Evolutionary conservation across 2,888 invertebrate genomes (phyloP), one percentile per base, ranked within the genome.

Genomic region (Stenoptilia bipunctidactyla): DNA sequence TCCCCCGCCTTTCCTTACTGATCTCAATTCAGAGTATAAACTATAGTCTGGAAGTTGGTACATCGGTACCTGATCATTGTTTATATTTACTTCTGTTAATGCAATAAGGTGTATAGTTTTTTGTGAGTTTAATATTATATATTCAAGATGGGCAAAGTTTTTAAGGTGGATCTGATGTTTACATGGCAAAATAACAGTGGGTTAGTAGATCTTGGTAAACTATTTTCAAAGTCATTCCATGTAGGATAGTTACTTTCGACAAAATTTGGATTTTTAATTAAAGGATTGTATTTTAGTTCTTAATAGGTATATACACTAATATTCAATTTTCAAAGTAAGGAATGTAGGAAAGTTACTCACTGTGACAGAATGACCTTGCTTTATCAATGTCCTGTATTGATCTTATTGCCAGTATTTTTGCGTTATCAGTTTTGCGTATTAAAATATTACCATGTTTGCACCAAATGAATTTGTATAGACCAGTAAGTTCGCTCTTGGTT

Each of bases 61-160:
- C 10, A 43, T 14, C 9, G 13, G 36, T 40, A 34, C 36, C 25
- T 36, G 37, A 1, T 30, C 15, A 1, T 41, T 27, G 5, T 37
- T 20, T 13, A 46, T 39, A 15, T 48, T 48, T 5, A 37, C 48
- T 37, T 48, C 45, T 1, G 44, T 45, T 14, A 48, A 14, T 9
- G 41, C 36, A 6, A 45, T 39, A 10, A 39, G n/a, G n/a, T 45
- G 44, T 20, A 45, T 37, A 20, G 15, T 36, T 2, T 30, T 15
- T 13, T 10, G 5, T 14, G 40, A 40, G 13, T 13, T 37, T 9
- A 13, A 3, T 13, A 45, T 13, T 20, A 45, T 46, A 9, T 40
- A 43, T 42, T 49, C 46, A n/a, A 49, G 36, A 4, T 46, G 43
- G 5, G 15, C 15, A 35, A 46, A 44, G 15, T 49, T 46, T 39